These are phyloP conservation scores for Mamestra brassicae DNA, from an alignment of 2,888 invertebrate species.

Conservation along the genomic window DNA sequence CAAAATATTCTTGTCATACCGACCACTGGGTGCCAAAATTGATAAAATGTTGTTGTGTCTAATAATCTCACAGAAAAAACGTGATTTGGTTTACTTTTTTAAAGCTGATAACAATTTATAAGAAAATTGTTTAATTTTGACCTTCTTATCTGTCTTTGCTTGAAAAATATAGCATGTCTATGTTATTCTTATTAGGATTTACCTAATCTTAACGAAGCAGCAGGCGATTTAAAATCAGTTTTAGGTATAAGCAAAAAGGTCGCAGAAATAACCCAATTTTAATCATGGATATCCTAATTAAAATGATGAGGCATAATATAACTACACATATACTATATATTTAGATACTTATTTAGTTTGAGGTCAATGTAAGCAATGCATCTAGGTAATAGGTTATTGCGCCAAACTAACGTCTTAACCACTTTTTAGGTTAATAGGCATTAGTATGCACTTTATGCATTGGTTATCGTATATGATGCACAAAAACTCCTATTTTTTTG, in stretches of 20 bases:
- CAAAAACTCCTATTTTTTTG: slow-evolving; percentile 2
- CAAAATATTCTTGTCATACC: background rate
- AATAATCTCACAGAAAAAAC: background rate
- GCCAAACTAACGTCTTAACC: slow-evolving; percentile 9
- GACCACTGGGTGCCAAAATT: background rate
- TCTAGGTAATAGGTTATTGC: slow-evolving; percentile 22
- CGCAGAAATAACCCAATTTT: background rate
- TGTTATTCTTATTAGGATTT: background rate
- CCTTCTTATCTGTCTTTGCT: background rate
- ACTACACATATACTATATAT: background rate
- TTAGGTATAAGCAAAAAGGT: background rate
- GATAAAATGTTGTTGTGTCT: slow-evolving; percentile 7
- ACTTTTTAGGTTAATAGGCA: slow-evolving; percentile 16
- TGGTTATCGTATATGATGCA: slow-evolving; percentile 30
- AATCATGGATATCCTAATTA: background rate
- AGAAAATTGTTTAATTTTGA: background rate
- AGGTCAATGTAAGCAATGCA: slow-evolving; percentile 12
- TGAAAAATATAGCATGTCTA: background rate
- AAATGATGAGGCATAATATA: background rate
- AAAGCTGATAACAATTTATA: background rate
- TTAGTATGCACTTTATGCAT: slow-evolving; percentile 28
- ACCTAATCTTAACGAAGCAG: background rate
- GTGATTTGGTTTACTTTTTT: background rate
- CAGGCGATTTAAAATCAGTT: background rate
- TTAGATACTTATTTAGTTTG: slow-evolving; percentile 3